Percentiles rank a stretch among this genome's conserved stretches.
phyloP scores from a whole-genome alignment of 2,888 invertebrate genomes.

The Dicyrtomina minuta region DNA sequence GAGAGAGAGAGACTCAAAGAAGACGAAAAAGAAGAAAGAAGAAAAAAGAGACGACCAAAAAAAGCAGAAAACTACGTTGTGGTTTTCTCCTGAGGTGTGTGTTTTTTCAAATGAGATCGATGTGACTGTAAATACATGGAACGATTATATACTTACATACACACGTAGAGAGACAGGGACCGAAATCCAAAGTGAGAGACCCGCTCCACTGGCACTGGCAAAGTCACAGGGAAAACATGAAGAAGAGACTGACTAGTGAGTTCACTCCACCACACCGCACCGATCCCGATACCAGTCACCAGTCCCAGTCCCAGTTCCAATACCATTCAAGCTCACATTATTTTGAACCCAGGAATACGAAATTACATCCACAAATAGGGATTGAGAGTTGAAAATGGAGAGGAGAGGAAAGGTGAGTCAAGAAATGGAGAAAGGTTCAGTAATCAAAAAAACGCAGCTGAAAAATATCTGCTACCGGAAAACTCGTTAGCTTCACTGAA shows the following conservation, averaged over 20 bases:
- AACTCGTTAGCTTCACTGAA: conserved; percentile 34
- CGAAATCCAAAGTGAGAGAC: neutral
- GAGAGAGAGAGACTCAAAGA: neutral
- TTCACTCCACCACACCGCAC: neutral
- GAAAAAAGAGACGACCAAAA: neutral
- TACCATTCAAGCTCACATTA: no score
- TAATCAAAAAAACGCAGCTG: conserved; percentile 26
- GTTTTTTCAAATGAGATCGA: conserved; percentile 21
- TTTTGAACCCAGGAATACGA: neutral
- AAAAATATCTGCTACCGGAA: conserved; percentile 34
- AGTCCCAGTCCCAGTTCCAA: neutral
- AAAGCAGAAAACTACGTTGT: neutral
- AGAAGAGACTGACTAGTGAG: neutral
- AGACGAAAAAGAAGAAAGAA: neutral
- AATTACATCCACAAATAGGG: neutral
- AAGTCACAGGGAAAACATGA: no score
- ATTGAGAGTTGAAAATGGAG: neutral
- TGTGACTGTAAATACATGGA: neutral
- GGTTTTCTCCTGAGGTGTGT: conserved; percentile 9
- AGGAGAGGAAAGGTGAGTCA: neutral
- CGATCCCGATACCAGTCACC: neutral
- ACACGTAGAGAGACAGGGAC: neutral
- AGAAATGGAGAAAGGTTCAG: conserved; percentile 17
- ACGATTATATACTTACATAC: neutral
- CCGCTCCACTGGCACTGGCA: neutral